A percentile compares a stretch with the other conserved stretches of the same genome.
These are phyloP conservation scores for Channa striata DNA, from an alignment of 2,797 vertebrate species.

Conservation along the genomic window DNA sequence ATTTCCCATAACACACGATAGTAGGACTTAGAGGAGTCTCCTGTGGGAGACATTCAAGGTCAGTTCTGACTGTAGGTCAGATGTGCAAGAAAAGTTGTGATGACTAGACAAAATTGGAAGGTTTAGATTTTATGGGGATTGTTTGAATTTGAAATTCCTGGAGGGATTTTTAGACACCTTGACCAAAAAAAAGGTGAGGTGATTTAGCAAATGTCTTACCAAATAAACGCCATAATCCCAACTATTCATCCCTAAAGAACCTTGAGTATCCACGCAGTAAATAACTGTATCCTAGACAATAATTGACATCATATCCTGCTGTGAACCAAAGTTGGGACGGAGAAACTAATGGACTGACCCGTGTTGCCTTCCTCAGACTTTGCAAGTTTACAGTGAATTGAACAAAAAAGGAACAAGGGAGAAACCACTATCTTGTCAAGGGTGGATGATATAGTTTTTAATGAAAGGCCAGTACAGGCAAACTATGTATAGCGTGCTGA, in stretches of 20 bases:
- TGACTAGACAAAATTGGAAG: too few relatives aligned
- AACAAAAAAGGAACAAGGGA: not conserved
- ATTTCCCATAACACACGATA: too few relatives aligned
- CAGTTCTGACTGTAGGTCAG: too few relatives aligned
- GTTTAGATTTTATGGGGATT: too few relatives aligned
- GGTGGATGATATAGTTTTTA: conserved; percentile 7
- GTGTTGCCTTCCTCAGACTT: not conserved
- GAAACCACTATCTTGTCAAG: conserved; percentile 5
- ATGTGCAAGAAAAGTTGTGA: too few relatives aligned
- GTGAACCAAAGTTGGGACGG: accelerated
- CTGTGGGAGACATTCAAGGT: too few relatives aligned
- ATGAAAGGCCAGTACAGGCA: conserved; percentile 6
- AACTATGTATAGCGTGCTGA: not conserved
- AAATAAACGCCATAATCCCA: not conserved
- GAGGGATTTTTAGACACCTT: not conserved
- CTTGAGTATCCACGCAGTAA: too few relatives aligned
- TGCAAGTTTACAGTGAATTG: not conserved
- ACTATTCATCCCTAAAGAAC: too few relatives aligned
- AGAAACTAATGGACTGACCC: not conserved
- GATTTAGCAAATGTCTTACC: too few relatives aligned
- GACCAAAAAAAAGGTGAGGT: too few relatives aligned
- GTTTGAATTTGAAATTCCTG: too few relatives aligned
- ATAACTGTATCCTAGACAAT: not conserved
- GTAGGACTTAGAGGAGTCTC: too few relatives aligned
- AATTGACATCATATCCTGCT: not conserved